Evolutionary conservation across 2,797 vertebrate genomes (phyloP), one percentile per base, ranked within the genome.

Genomic region (Borostomias antarcticus): DNA sequence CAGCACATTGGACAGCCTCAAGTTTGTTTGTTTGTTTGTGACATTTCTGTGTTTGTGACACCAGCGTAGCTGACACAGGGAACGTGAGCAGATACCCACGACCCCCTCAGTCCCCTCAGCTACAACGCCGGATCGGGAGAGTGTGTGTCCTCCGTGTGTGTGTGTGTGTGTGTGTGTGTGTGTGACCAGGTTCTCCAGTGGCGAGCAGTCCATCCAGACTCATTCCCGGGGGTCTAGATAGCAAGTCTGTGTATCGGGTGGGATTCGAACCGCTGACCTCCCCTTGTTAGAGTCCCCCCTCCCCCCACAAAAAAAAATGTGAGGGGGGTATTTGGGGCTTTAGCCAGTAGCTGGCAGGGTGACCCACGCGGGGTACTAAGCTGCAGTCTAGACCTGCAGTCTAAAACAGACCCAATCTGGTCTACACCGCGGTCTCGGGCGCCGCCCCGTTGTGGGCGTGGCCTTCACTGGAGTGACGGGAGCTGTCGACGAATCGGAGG

Each of bases 401-500:
- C 35, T 43, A 43, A 6, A 50, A 11, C 40, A 11, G 15, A 19
- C 2, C 11, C 5, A 52, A 7, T 25, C 19, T 59, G 70, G 74
- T 88, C 78, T 89, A 97, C 66, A 96, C 92, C 2, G 92, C 90
- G 8, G 95, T 95, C 87, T 95, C 95, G 63, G 91, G 88, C 80
- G 93, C 93, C 30, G 92, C 85, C 81, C 89, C 84, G 13, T 71
- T 69, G 82, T 87, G 85, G 74, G 76, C 58, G 58, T 82, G 86
- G 37, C 83, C 79, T 54, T 73, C 74, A 64, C 81, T 78, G 13
- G 89, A 79, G 58, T 23, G 79, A 74, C 70, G 80, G 70, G 70
- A 79, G 79, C 85, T 86, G 56, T 88, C 89, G 10, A 90, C 76
- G 66, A 91, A 91, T 64, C 83, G 85, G 74, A 94, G 90, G 58